Evolutionary conservation across 2,113 vertebrate genomes (phyloP), one percentile per base, ranked within the genome.

Genomic region (Cepphus grylle): DNA sequence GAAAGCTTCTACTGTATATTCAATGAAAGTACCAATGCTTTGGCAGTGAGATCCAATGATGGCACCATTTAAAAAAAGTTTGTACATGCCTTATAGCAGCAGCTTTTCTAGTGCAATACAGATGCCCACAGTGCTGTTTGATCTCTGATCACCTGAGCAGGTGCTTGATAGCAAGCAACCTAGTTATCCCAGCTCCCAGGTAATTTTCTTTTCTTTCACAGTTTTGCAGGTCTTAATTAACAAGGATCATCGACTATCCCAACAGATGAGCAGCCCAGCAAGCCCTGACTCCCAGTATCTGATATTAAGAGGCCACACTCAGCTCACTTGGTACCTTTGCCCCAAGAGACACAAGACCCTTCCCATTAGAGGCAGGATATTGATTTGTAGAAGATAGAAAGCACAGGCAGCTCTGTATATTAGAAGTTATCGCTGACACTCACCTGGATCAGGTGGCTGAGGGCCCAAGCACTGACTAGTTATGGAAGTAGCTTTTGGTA

Each of bases 261-360:
- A 66, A 36, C 47, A 71, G 19, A 55, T 8, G 5, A 66, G 42
- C 52, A 67, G 18, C 22, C 15, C 47, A 59, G 34, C 43, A 50
- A 52, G 25, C 30, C 40, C 32, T 14, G 19, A 13, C 15, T 63
- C 36, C 32, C 52, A 34, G 12, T 88, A 26, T 55, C 66, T 90
- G 86, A 59, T 42, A 42, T 42, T 42, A 42, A 42, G 98, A 95
- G 97, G 95, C 85, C 97, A 98, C 79, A 81, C 81, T 67, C 63
- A 23, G 83, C 55, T 95, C 93, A 45, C 40, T 27, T 47, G 81
- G 72, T 73, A 38, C 50, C 8, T 53, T 42, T 86, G 23, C 8
- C 11, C 9, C 6, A 2, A 86, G 47, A 36, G 6, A 63, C 32
- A 63, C 8, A 34, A 29, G 61, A 78, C 9, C 12, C 40, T 89